Conservation (phyloP, 1,140 invertebrate species). For the Archivesica marissinica region DNA sequence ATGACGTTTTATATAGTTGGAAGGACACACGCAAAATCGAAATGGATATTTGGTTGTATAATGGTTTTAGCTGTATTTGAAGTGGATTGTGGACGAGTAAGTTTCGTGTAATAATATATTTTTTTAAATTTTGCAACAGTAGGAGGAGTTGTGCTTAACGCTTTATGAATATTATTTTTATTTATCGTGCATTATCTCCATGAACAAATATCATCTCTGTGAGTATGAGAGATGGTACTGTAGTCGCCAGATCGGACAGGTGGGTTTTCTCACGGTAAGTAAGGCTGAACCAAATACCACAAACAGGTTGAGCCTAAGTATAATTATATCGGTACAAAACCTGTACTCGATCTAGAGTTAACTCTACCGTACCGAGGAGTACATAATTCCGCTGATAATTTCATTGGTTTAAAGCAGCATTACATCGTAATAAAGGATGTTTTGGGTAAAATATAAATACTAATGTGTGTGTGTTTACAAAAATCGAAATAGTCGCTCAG, state of each 20-base stretch:
- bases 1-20: neutral
- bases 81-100: neutral
- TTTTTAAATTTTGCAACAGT: too few species aligned
- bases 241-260: neutral
- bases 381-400: too few species aligned
- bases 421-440: too few species aligned
- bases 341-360: too few species aligned
- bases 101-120: neutral
- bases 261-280: neutral
- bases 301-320: too few species aligned
- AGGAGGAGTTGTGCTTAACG: neutral
- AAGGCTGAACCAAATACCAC: too few species aligned
- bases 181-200: neutral
- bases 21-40: neutral
- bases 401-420: too few species aligned
- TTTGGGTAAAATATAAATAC: too few species aligned
- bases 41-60: neutral
- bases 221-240: neutral
- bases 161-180: neutral
- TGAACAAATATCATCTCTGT: neutral
- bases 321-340: too few species aligned
- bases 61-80: neutral
- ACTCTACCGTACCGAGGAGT: too few species aligned
- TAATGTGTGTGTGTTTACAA: too few species aligned
- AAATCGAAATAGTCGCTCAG: too few species aligned